Evolutionary conservation across 2,113 vertebrate genomes (phyloP), one percentile per base, ranked within the genome.

Genomic region (Cranoglanis bouderius): DNA sequence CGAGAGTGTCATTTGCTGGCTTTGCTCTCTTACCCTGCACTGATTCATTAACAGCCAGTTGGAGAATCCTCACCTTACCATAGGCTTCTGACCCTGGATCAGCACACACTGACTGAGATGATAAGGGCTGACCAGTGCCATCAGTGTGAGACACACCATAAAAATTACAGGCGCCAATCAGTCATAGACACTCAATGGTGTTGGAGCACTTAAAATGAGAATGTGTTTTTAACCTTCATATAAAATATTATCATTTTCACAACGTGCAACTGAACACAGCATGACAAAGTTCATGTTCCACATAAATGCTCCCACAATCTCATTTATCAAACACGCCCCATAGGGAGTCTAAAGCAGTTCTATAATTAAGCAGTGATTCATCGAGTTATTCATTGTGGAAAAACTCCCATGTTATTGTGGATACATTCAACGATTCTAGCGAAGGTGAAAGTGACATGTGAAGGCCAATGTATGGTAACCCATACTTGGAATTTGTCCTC

Each of bases 331-430:
- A 53, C 65, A 72, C n/a, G 5, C 67, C 84, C 59, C 75, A 51
- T 38, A 38, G 75, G 29, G 59, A 51, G 86, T 32, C 55, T 26
- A 16, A 65, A 67, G 21, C 43, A 18, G 43, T 81, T 81, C 86
- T 87, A 82, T 87, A 82, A 81, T 87, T 87, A 87, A 38, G n/a
- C 46, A 67, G 77, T 87, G 86, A 82, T 87, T 87, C 77, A 87
- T 78, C 16, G 14, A 75, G 46, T 24, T 82, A 70, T 87, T 82
- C 78, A 87, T 55, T 72, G 32, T 59, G 19, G 21, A 24, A 80
- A 82, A 87, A 24, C 38, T 57, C 43, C 29, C n/a, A 9, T 51
- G 29, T 51, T 70, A 55, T 43, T 29, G 86, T 87, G 29, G 53
- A 63, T 63, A 51, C 14, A 21, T 32, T 26, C n/a, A n/a, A n/a